Base-by-base conservation (phyloP, 2,888 invertebrate species). In the Arrhopalites spinosus region DNA sequence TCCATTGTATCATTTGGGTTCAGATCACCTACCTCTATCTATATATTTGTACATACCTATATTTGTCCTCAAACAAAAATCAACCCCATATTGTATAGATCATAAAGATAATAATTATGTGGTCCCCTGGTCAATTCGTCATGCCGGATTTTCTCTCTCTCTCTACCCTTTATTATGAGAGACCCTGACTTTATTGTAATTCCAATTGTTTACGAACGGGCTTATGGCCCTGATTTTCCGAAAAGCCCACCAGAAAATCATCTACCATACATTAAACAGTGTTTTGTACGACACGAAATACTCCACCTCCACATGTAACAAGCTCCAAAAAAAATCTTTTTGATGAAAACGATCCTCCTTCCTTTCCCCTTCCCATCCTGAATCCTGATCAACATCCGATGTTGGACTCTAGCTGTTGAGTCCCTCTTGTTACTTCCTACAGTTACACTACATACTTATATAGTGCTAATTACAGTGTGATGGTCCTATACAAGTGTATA, bases 91-190 rank as follows among this genome's bases (percentile, higher is more conserved):
- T 45, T 45, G 15, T 50, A 23, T 59, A 59, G 25, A 25, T 29
- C 45, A 68, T 67, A 67, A 68, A 68, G 50, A 68, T 27, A 68
- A 68, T 68, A 67, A 43, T 67, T 45, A 67, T 45, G 68, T 50
- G 68, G 50, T 50, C 68, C 68, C 66, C n/a, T 50, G 50, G 50
- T 50, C 50, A 68, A 50, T 68, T 68, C 50, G 47, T 68, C 68
- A 68, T 47, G 68, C 43, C 36, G 66, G 43, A 50, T 59, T 59
- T 59, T 25, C 59, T 25, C 59, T 25, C 25, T 59, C 59, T 59
- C 59, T 27, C 25, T 23, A 23, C 45, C 50, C 27, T 27, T 25
- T 50, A 8, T 68, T 27, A 47, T 68, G 15, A 27, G 50, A 7
- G 17, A 29, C 23, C 23, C 63, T 63, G 36, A 36, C 36, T 3